Conservation (phyloP, 2,797 vertebrate genomes). For the Urophycis tenuis region DNA sequence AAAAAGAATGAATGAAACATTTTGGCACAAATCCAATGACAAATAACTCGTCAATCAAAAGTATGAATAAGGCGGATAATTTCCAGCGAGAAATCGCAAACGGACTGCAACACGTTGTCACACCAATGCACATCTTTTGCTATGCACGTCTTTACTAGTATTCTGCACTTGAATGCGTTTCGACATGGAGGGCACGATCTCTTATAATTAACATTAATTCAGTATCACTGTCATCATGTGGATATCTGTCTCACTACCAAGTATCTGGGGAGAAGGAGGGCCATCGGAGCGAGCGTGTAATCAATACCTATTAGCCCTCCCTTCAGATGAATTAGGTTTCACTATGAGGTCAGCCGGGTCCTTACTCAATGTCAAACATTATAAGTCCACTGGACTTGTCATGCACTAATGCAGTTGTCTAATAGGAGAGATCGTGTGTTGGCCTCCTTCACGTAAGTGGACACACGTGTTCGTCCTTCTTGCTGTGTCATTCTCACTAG, state of each 20-base stretch:
- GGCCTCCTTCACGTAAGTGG: constrained; percentile 49
- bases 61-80: neutral
- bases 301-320: constrained; percentile 70
- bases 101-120: constrained; percentile 5
- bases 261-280: constrained; percentile 51
- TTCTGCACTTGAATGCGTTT: constrained; percentile 42
- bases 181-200: constrained; percentile 41
- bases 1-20: neutral
- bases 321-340: constrained; percentile 68
- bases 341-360: constrained; percentile 60
- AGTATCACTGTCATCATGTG: constrained; percentile 56
- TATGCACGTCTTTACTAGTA: constrained; percentile 39
- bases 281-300: constrained; percentile 44
- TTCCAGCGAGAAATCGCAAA: constrained; percentile 14
- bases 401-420: constrained; percentile 43
- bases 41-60: neutral
- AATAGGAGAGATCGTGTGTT: constrained; percentile 63
- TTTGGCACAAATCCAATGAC: neutral
- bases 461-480: constrained; percentile 33
- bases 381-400: constrained; percentile 58
- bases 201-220: constrained; percentile 62
- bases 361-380: constrained; percentile 61
- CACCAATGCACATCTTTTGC: too few species aligned
- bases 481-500: neutral
- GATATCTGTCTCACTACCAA: constrained; percentile 55